phyloP scores from a whole-genome alignment of 2,888 invertebrate species.

The Scaptomyza tumidula region DNA sequence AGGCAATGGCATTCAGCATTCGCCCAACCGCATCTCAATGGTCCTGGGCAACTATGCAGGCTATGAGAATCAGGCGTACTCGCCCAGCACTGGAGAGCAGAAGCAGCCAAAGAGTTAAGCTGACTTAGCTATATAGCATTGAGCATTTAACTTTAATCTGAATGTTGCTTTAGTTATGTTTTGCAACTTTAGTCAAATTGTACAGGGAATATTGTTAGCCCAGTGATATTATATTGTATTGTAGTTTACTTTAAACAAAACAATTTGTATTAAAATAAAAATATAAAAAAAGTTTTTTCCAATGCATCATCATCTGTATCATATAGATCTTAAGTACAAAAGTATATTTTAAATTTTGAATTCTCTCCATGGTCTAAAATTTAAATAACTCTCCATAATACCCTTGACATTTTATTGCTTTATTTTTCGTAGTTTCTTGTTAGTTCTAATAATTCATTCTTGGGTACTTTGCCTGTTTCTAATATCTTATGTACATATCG shows the following conservation, averaged over 20 bases:
- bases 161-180: constrained; percentile 1
- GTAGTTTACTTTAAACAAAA: constrained; percentile 29
- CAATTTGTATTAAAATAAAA: constrained; percentile 15
- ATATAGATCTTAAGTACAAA: background rate
- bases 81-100: constrained; percentile 54
- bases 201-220: constrained; percentile 49
- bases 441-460: background rate
- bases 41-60: constrained; percentile 81
- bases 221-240: constrained; percentile 74
- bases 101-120: constrained; percentile 48
- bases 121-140: background rate
- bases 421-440: background rate
- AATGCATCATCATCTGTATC: too few relatives aligned
- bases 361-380: background rate
- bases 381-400: background rate
- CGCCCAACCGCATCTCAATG: constrained; percentile 83
- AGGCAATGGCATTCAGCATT: constrained; percentile 76
- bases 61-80: constrained; percentile 81
- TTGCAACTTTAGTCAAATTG: constrained; percentile 53
- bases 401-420: too few relatives aligned
- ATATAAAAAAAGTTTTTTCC: too few relatives aligned
- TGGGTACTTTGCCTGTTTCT: background rate
- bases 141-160: constrained; percentile 4
- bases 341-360: background rate
- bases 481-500: constrained; percentile 1